A percentile compares a stretch with the other conserved stretches of the same genome.
Evolutionary conservation across 2,113 vertebrate genomes (phyloP).

Genomic region (Chamaea fasciata): DNA sequence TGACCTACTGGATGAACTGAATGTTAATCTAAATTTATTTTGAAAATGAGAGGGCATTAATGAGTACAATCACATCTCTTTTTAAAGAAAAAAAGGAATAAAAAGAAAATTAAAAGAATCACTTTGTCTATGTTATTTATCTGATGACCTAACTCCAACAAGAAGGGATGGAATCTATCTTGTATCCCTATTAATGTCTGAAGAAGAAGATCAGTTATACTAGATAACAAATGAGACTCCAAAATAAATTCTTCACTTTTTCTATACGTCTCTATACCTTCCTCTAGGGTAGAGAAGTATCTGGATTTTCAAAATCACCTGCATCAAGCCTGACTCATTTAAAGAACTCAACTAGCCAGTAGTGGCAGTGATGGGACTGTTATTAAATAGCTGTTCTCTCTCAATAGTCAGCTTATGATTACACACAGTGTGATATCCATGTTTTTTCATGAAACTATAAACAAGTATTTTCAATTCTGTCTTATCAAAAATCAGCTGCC

Average conservation of each 20-base stretch:
- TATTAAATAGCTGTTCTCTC: background rate
- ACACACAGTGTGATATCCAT: background rate
- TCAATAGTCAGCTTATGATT: background rate
- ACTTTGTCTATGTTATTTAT: background rate
- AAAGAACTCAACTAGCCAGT: background rate
- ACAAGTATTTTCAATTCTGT: background rate
- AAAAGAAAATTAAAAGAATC: rapidly evolving
- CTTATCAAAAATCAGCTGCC: background rate
- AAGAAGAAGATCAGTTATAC: background rate
- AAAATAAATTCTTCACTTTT: background rate
- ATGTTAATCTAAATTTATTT: background rate
- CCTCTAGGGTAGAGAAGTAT: background rate
- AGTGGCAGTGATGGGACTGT: background rate
- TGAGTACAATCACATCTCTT: background rate
- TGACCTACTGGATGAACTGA: background rate
- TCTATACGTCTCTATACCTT: background rate
- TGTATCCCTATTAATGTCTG: background rate
- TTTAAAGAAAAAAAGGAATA: background rate
- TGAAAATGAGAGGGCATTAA: background rate
- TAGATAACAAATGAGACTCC: background rate
- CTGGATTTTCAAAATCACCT: background rate
- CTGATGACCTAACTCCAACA: background rate
- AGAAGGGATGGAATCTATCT: background rate
- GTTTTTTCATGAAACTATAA: background rate
- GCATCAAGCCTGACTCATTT: background rate